Conservation (phyloP, 2,888 invertebrate genomes). For the Drosophila percnosoma region DNA sequence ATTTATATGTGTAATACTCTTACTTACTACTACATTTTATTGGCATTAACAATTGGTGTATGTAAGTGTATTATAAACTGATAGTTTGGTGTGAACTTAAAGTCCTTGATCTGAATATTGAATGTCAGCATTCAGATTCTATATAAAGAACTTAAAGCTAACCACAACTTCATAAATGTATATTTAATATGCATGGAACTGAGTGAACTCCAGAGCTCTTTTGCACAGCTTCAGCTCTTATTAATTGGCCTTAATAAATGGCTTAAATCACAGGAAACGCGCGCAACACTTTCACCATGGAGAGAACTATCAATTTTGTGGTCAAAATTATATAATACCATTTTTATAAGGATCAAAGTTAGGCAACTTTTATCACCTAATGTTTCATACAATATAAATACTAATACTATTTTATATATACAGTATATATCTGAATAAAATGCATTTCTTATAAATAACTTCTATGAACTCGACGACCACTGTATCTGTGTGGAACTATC, state of each 20-base stretch:
- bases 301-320: not conserved
- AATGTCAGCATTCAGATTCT: not conserved
- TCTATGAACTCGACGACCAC: not conserved
- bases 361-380: not conserved
- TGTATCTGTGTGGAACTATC: not conserved
- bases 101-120: not conserved
- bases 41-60: not conserved
- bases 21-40: not conserved
- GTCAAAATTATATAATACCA: too few species aligned
- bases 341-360: not conserved
- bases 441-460: not conserved
- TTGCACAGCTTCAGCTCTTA: not conserved
- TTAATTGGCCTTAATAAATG: not conserved
- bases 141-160: not conserved
- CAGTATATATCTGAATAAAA: not conserved
- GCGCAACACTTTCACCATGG: not conserved
- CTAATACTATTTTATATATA: not conserved
- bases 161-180: too few species aligned
- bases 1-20: not conserved
- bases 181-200: not conserved
- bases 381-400: not conserved
- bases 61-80: not conserved
- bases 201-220: not conserved
- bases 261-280: not conserved
- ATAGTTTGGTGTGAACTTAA: not conserved